Evolutionary conservation across 1,140 invertebrate genomes (phyloP).

Genomic region (Limonius californicus): DNA sequence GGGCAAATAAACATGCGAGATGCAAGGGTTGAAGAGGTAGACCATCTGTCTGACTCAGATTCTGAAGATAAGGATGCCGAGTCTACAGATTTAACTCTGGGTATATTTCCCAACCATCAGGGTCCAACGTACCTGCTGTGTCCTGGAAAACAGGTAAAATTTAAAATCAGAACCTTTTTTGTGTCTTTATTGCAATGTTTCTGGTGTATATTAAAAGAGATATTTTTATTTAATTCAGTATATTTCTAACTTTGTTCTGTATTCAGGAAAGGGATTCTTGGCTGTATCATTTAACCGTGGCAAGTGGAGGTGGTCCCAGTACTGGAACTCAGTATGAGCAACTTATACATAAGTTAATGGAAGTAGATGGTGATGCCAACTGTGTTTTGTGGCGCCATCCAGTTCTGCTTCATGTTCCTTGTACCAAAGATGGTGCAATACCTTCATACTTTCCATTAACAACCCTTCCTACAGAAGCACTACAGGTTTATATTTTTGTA

Average conservation of each 20-base stretch:
- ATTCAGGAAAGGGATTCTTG: conserved; percentile 81
- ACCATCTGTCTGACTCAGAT: conserved; percentile 87
- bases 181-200: no score
- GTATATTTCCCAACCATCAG: conserved; percentile 86
- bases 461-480: conserved; percentile 40
- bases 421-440: conserved; percentile 45
- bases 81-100: conserved; percentile 75
- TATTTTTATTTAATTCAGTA: neutral
- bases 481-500: conserved; percentile 39
- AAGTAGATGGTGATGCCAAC: conserved; percentile 89
- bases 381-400: conserved; percentile 94
- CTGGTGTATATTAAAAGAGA: no score
- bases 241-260: conserved; percentile 10
- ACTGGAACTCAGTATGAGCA: conserved; percentile 94
- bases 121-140: conserved; percentile 90
- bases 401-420: conserved; percentile 68
- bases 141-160: conserved; percentile 72
- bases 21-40: conserved; percentile 88
- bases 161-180: neutral
- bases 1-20: conserved; percentile 95
- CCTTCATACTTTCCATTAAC: conserved; percentile 47
- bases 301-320: conserved; percentile 84
- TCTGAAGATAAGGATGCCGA: conserved; percentile 81
- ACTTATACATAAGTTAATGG: conserved; percentile 90
- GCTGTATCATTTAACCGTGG: conserved; percentile 92